A percentile compares a stretch with the other conserved stretches of the same genome.
Evolutionary conservation across 2,797 vertebrate genomes (phyloP).

Genomic region (Coccyzus lansbergi): DNA sequence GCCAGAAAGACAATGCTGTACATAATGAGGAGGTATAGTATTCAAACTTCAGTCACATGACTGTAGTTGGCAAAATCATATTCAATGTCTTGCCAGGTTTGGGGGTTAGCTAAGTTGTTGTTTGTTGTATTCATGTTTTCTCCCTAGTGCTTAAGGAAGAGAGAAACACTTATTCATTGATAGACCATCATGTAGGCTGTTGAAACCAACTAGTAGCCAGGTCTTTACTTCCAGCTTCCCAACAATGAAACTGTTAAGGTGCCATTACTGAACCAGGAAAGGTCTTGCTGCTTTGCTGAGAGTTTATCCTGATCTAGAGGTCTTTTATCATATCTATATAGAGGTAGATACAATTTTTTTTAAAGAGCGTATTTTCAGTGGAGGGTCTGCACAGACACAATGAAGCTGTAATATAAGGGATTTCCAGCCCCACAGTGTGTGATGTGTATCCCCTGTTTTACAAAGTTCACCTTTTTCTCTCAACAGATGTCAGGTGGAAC

Average conservation of each 20-base stretch:
- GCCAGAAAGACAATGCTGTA: conserved; percentile 64
- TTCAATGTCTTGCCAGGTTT: not conserved
- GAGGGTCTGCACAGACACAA: not conserved
- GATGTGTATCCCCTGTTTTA: not conserved
- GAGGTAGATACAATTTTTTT: not conserved
- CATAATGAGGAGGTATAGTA: conserved; percentile 25
- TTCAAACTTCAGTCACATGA: too few species aligned
- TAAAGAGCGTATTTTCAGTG: not conserved
- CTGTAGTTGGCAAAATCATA: conserved; percentile 43
- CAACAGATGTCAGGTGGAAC: not conserved
- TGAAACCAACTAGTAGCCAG: not conserved
- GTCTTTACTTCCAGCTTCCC: not conserved
- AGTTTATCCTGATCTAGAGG: not conserved
- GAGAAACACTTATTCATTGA: not conserved
- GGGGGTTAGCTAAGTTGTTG: not conserved
- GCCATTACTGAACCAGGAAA: not conserved
- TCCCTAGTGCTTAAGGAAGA: conserved; percentile 39
- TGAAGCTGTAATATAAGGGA: not conserved
- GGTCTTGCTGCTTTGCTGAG: not conserved
- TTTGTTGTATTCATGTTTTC: conserved; percentile 25
- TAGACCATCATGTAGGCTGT: not conserved
- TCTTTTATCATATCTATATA: not conserved
- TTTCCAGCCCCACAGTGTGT: not conserved
- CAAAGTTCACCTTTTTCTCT: not conserved
- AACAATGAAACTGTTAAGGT: not conserved